These are phyloP conservation scores for Chaetura pelagica DNA, from an alignment of 2,113 vertebrate species.

Conservation along the genomic window DNA sequence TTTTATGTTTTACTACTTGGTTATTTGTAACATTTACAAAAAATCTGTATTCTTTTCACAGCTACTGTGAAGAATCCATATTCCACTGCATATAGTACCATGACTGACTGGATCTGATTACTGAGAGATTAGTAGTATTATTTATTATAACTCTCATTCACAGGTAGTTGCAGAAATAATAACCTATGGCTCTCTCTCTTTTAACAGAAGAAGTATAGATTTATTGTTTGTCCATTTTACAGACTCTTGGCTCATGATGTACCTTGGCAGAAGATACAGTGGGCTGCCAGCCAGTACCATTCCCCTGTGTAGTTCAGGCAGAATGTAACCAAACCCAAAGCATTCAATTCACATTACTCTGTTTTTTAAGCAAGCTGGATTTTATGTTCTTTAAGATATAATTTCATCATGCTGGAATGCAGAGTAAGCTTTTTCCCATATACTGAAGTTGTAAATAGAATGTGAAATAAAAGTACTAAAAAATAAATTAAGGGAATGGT, in stretches of 20 bases:
- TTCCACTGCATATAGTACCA: not conserved
- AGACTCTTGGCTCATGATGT: conserved; percentile 11
- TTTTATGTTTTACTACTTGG: not conserved
- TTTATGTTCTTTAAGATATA: conserved; percentile 46
- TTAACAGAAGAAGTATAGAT: not conserved
- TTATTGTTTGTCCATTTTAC: conserved; percentile 32
- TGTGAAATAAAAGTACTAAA: conserved; percentile 28
- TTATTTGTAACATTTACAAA: conserved; percentile 22
- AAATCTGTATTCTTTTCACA: conserved; percentile 31
- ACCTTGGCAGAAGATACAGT: conserved; percentile 27
- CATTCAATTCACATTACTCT: conserved; percentile 51
- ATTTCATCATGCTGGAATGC: conserved; percentile 34
- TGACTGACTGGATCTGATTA: not conserved
- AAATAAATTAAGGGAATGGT: conserved; percentile 60
- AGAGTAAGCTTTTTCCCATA: conserved; percentile 34
- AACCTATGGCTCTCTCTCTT: not conserved
- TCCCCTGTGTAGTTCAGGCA: conserved; percentile 17
- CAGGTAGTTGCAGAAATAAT: conserved; percentile 16
- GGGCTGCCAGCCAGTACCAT: conserved; percentile 28
- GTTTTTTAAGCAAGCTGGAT: conserved; percentile 5
- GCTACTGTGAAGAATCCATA: conserved; percentile 8
- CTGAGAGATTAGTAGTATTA: not conserved
- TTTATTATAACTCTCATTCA: conserved; percentile 13
- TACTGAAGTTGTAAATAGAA: conserved; percentile 52
- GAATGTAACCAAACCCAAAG: conserved; percentile 27